phyloP scores from a whole-genome alignment of 2,797 vertebrate species.

The Gallinago stenura region DNA sequence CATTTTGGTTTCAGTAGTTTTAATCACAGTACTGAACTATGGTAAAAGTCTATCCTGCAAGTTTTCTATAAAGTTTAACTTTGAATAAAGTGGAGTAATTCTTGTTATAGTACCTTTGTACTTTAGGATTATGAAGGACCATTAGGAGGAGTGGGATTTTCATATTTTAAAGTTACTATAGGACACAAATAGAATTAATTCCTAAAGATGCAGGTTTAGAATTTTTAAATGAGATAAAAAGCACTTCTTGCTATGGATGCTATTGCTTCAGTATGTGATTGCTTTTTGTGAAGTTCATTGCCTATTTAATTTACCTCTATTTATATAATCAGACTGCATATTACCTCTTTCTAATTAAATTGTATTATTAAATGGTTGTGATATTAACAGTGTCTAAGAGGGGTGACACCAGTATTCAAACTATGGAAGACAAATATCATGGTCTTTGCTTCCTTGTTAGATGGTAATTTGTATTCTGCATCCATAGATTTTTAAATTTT shows the following conservation, averaged over 20 bases:
- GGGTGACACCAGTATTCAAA: not conserved
- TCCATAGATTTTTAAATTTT: not conserved
- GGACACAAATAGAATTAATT: not conserved
- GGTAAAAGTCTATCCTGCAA: not conserved
- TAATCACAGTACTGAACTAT: not conserved
- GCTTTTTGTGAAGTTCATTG: not conserved
- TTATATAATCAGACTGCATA: not conserved
- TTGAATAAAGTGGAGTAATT: not conserved
- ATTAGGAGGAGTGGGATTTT: not conserved
- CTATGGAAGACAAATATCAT: not conserved
- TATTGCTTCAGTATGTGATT: not conserved
- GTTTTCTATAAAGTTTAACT: not conserved
- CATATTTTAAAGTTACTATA: not conserved
- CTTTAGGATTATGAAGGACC: not conserved
- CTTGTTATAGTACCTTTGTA: not conserved
- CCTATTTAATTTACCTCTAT: not conserved
- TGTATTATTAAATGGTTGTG: constrained; percentile 1
- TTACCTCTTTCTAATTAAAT: constrained; percentile 17
- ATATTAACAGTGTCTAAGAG: not conserved
- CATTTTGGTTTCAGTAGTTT: not conserved
- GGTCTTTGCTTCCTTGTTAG: not conserved
- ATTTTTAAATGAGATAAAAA: not conserved
- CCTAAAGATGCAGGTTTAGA: not conserved
- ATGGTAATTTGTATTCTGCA: not conserved
- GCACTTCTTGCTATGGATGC: not conserved